Conservation (phyloP, 1,140 invertebrate genomes). For the Panagrolaimus sp. region DNA sequence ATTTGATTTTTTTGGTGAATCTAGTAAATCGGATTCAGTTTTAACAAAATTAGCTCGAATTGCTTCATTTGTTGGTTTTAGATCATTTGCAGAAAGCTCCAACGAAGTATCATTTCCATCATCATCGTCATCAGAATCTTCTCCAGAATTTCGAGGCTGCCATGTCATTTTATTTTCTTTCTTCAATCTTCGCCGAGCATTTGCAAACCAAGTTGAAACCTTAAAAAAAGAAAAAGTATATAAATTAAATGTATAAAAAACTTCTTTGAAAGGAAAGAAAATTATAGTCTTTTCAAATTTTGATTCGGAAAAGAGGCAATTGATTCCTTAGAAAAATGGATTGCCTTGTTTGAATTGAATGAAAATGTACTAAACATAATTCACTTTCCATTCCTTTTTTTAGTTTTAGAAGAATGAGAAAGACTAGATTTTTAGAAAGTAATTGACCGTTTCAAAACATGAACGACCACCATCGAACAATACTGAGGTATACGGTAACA, state of each 20-base stretch:
- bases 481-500: neutral
- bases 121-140: conserved; percentile 48
- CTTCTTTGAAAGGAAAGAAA: no score
- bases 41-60: neutral
- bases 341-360: neutral
- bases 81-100: neutral
- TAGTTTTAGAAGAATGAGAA: no score
- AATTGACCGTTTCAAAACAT: conserved; percentile 10
- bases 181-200: conserved; percentile 85
- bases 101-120: conserved; percentile 41
- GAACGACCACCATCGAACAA: conserved; percentile 9
- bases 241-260: no score
- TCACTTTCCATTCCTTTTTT: conserved; percentile 18
- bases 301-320: neutral
- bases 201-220: conserved; percentile 98
- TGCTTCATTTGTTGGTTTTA: neutral
- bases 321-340: neutral
- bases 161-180: conserved; percentile 83
- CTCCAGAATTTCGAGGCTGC: conserved; percentile 45
- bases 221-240: conserved; percentile 41
- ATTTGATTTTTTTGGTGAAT: conserved; percentile 5
- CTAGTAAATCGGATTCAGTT: neutral
- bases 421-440: neutral
- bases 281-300: no score
- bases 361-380: conserved; percentile 12